Conservation (phyloP, 2,113 vertebrate species). For the Podarcis cretensis region DNA sequence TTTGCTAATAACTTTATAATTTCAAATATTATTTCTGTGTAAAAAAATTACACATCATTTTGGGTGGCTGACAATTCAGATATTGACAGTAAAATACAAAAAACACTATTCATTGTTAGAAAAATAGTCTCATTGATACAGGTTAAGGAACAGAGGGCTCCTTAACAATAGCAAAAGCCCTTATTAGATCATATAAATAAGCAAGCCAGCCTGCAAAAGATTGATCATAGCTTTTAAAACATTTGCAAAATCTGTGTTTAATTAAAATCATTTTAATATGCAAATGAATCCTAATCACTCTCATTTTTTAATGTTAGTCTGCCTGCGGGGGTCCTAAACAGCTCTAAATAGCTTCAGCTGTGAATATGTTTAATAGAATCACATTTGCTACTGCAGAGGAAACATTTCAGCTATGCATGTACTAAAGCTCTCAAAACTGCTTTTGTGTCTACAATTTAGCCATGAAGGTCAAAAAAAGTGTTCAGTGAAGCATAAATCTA, state of each 20-base stretch:
- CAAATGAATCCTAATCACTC: conserved; percentile 79
- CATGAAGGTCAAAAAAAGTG: conserved; percentile 56
- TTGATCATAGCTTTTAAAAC: conserved; percentile 74
- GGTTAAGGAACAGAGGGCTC: conserved; percentile 67
- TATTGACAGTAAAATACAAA: conserved; percentile 25
- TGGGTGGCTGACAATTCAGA: not conserved
- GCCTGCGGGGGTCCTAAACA: conserved; percentile 45
- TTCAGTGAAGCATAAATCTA: conserved; percentile 54
- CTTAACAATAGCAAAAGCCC: conserved; percentile 69
- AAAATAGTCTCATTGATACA: conserved; percentile 68
- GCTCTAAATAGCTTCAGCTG: conserved; percentile 66
- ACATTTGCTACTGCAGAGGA: conserved; percentile 57
- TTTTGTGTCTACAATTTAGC: conserved; percentile 52
- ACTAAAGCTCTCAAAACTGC: conserved; percentile 5
- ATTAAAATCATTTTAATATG: conserved; percentile 83
- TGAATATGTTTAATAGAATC: conserved; percentile 52
- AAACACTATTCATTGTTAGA: conserved; percentile 47
- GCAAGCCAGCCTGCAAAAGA: conserved; percentile 71
- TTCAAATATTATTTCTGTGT: not conserved
- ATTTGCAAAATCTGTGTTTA: conserved; percentile 77
- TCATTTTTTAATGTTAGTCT: conserved; percentile 79
- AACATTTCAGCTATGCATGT: conserved; percentile 15
- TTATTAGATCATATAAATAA: conserved; percentile 79
- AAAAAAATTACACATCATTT: not conserved
- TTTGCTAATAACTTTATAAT: not conserved